These are phyloP conservation scores for Agraylea sexmaculata DNA, from an alignment of 1,140 invertebrate species.

Conservation along the genomic window DNA sequence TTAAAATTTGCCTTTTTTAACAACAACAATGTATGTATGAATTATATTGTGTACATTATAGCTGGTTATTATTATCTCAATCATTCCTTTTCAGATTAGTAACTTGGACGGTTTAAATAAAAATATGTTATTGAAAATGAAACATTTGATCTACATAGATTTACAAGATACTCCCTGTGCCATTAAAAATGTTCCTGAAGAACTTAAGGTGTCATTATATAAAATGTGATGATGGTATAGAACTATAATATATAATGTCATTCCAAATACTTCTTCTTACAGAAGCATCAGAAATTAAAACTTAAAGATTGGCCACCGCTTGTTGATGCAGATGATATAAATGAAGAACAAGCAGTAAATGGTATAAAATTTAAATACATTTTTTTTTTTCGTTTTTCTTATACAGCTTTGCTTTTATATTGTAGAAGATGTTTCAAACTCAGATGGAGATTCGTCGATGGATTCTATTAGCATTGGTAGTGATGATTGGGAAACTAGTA, in stretches of 20 bases:
- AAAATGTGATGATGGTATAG: neutral
- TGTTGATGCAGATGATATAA: too few species aligned
- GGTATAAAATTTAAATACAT: neutral
- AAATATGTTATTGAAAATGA: conserved; percentile 2
- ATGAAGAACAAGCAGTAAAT: neutral
- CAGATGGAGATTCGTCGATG: too few species aligned
- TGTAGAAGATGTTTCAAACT: neutral
- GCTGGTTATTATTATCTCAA: neutral
- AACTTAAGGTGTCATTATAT: neutral
- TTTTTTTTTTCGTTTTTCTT: neutral
- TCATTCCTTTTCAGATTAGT: conserved; percentile 3
- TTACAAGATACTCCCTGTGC: conserved; percentile 6
- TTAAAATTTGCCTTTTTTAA: conserved; percentile 44
- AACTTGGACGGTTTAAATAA: conserved; percentile 5
- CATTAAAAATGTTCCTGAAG: conserved; percentile 6
- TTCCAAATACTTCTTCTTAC: neutral
- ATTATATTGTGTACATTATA: neutral
- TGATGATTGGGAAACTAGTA: conserved; percentile 11
- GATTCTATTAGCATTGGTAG: neutral
- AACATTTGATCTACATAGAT: conserved; percentile 10
- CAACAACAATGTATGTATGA: conserved; percentile 34
- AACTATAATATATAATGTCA: neutral
- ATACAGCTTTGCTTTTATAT: neutral
- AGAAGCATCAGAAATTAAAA: neutral
- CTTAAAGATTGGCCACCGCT: too few species aligned